Evolutionary conservation across 35 echinoderm and acorn worm species (phyloP).

Genomic region (Stichopus chloronotus): DNA sequence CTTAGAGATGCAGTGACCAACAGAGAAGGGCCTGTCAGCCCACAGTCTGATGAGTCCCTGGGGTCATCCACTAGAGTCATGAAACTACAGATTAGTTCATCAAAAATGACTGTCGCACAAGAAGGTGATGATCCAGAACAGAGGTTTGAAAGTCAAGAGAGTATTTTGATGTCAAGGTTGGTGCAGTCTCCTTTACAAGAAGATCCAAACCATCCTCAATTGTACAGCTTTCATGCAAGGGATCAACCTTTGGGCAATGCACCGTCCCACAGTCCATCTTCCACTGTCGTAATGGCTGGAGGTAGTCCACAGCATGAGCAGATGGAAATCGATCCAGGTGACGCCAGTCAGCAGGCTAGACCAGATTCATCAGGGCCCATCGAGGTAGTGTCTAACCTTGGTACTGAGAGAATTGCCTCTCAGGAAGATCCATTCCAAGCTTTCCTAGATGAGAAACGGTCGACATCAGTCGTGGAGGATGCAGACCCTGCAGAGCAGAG

Average conservation of each 20-base stretch:
- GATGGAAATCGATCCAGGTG: not conserved
- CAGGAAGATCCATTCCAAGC: not conserved
- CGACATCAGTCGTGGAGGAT: not conserved
- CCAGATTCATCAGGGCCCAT: not conserved
- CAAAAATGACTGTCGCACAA: not conserved
- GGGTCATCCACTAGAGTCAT: not conserved
- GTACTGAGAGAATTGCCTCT: not conserved
- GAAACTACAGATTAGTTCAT: not conserved
- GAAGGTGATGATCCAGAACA: not conserved
- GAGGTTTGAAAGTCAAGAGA: not conserved
- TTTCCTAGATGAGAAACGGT: not conserved
- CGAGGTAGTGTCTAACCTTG: not conserved
- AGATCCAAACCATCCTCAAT: not conserved
- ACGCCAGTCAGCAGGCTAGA: not conserved
- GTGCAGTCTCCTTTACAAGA: conserved; percentile 10
- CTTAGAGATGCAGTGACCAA: not conserved
- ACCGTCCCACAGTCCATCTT: not conserved
- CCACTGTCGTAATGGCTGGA: not conserved
- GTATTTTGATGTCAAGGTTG: not conserved
- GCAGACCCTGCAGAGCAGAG: not conserved
- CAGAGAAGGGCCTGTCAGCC: not conserved
- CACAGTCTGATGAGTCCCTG: not conserved
- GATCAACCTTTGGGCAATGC: not conserved
- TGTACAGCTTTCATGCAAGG: not conserved
- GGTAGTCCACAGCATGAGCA: not conserved